Evolutionary conservation across 2,113 vertebrate species (phyloP).

Genomic region (Anguilla rostrata): DNA sequence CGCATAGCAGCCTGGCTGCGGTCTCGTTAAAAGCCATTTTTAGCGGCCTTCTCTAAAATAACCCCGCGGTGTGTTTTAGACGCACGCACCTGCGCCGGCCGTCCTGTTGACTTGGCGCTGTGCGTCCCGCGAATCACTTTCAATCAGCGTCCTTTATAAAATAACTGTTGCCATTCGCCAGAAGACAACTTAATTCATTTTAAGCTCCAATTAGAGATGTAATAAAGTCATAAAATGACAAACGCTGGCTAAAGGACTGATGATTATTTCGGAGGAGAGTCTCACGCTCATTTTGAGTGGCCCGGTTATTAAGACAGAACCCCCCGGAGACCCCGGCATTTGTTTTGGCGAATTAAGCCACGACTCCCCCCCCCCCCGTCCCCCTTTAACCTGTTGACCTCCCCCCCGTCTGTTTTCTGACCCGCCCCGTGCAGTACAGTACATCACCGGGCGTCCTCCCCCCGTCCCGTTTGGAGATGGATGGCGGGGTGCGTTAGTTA

Average conservation of each 20-base stretch:
- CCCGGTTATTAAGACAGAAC: not conserved
- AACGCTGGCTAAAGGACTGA: not conserved
- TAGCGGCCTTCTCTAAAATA: not conserved
- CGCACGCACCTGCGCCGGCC: not conserved
- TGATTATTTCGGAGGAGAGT: not conserved
- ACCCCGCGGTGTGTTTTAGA: not conserved
- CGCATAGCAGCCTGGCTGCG: not conserved
- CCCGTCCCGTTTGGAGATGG: slow-evolving; percentile 25
- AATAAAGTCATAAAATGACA: not conserved
- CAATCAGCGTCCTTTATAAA: not conserved
- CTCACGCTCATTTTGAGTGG: not conserved
- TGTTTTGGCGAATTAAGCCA: not conserved
- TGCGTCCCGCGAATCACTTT: not conserved
- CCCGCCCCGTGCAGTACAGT: not conserved
- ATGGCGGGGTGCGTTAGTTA: slow-evolving; percentile 26
- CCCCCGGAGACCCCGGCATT: not conserved
- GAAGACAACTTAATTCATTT: not conserved
- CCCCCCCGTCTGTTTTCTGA: not conserved
- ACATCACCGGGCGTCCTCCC: not conserved
- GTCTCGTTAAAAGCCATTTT: not conserved
- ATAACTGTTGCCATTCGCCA: not conserved
- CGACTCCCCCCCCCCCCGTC: not conserved
- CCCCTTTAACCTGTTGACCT: slow-evolving; percentile 11
- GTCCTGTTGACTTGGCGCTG: not conserved
- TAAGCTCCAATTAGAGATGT: not conserved